phyloP scores from a whole-genome alignment of 2,888 invertebrate species.

The Sarcophaga caerulescens region DNA sequence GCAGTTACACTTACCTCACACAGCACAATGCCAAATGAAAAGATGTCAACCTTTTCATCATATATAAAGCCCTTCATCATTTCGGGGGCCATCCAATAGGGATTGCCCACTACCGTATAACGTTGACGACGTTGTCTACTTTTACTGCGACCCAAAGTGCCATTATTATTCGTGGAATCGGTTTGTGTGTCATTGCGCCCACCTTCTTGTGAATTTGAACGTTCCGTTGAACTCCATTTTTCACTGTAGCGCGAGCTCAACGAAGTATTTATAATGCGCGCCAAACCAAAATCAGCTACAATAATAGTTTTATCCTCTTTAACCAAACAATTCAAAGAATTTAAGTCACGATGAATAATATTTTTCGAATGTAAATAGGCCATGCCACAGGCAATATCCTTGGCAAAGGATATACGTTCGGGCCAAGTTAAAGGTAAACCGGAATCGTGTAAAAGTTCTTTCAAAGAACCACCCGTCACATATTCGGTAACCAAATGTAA shows the following conservation, averaged over 20 bases:
- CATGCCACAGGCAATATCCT: constrained; percentile 96
- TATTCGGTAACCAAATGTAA: constrained; percentile 96
- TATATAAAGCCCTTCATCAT: constrained; percentile 98
- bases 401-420: constrained; percentile 91
- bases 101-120: constrained; percentile 97
- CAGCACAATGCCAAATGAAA: constrained; percentile 96
- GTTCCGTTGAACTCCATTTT: constrained; percentile 77
- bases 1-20: constrained; percentile 87
- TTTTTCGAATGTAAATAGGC: constrained; percentile 96
- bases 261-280: constrained; percentile 86
- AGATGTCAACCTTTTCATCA: constrained; percentile 97
- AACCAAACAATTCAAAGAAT: constrained; percentile 97
- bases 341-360: constrained; percentile 96
- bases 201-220: constrained; percentile 71
- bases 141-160: constrained; percentile 82
- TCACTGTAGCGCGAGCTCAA: constrained; percentile 79
- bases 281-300: constrained; percentile 97
- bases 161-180: constrained; percentile 73
- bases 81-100: constrained; percentile 99
- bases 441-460: constrained; percentile 90
- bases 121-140: constrained; percentile 90
- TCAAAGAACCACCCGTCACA: constrained; percentile 94
- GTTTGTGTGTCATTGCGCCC: background rate
- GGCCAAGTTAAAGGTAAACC: constrained; percentile 88
- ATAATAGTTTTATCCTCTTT: constrained; percentile 95